Conservation (phyloP, 2,888 invertebrate genomes). For the Bhutanitis thaidina region DNA sequence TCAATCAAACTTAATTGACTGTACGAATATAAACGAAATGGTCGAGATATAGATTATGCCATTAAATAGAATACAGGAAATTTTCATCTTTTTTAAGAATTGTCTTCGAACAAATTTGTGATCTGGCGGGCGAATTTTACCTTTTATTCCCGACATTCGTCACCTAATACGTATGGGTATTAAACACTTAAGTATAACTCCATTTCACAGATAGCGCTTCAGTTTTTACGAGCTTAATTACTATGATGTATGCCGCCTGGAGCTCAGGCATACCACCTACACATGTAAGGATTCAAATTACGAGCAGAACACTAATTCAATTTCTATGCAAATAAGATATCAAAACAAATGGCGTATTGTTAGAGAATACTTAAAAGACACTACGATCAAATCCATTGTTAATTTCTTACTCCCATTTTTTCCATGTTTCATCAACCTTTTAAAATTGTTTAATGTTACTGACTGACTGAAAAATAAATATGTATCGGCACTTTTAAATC, state of each 20-base stretch:
- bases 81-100: no score
- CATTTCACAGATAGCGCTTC: neutral
- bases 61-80: no score
- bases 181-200: no score
- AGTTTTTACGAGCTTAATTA: conserved; percentile 12
- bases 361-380: conserved; percentile 5
- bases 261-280: conserved; percentile 2
- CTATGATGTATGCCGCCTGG: neutral
- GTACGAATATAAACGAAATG: no score
- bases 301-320: conserved; percentile 15
- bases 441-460: neutral
- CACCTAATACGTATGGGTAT: no score
- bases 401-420: neutral
- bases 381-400: neutral
- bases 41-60: no score
- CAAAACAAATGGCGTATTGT: conserved; percentile 13
- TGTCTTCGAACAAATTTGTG: no score
- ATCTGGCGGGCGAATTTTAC: no score
- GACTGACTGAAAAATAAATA: neutral
- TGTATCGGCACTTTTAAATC: no score
- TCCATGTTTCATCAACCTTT: neutral
- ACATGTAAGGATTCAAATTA: neutral
- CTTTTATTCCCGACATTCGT: no score
- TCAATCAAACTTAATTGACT: no score
- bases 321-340: conserved; percentile 19